A percentile compares a stretch with the other conserved stretches of the same genome.
phyloP scores from a whole-genome alignment of 2,797 vertebrate genomes.

The Lepidocolaptes lacrymiger region DNA sequence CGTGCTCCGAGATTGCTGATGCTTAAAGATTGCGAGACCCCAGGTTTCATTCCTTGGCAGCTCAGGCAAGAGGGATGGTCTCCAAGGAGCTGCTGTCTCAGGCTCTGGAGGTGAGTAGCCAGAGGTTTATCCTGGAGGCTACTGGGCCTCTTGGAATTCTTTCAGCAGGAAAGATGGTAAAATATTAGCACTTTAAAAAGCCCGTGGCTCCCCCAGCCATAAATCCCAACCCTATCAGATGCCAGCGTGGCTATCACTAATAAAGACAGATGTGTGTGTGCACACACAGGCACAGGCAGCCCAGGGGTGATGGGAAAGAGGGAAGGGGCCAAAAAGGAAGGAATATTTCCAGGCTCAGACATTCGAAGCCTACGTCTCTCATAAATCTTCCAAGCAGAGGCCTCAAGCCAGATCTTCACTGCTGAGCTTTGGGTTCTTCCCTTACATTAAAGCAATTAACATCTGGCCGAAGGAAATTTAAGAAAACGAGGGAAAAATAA shows the following conservation, averaged over 20 bases:
- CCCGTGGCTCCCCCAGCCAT: background rate
- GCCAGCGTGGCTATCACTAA: conserved; percentile 33
- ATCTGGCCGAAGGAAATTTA: background rate
- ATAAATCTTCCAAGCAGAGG: conserved; percentile 41
- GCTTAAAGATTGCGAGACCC: conserved; percentile 50
- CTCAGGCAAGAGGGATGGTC: conserved; percentile 9
- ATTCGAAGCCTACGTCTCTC: background rate
- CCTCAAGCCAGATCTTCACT: background rate
- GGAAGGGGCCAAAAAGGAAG: conserved; percentile 20
- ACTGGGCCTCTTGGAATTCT: conserved; percentile 37
- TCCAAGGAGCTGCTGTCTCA: conserved; percentile 17
- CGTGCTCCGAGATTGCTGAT: conserved; percentile 29
- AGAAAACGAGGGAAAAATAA: too few species aligned
- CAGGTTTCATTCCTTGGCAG: conserved; percentile 51
- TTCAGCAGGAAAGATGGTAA: conserved; percentile 6
- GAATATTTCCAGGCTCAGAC: conserved; percentile 40
- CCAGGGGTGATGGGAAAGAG: background rate
- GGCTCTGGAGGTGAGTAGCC: conserved; percentile 36
- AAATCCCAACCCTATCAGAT: conserved; percentile 6
- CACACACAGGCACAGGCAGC: background rate
- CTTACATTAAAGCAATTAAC: background rate
- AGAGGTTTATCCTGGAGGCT: conserved; percentile 39
- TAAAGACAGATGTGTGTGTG: conserved; percentile 28
- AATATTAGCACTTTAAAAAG: conserved; percentile 11
- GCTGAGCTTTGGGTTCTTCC: background rate